Evolutionary conservation across 2,113 vertebrate species (phyloP), one percentile per base, ranked within the genome.

Genomic region (Ovis canadensis): DNA sequence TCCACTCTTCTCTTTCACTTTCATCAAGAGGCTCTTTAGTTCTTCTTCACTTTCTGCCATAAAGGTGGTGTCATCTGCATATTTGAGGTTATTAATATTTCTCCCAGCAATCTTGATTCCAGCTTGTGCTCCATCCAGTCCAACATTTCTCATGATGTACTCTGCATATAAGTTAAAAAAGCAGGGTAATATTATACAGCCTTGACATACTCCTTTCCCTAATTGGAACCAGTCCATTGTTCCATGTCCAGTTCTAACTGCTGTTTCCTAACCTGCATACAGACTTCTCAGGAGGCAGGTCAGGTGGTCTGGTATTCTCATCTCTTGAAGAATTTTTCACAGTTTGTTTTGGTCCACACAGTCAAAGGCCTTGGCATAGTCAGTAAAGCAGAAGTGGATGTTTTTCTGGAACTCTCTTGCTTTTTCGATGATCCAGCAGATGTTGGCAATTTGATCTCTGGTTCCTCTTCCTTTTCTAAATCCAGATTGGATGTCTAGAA

Each of bases 391-490:
- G 17, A 10, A 71, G 1, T 21, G 0, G 0, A 67, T 36, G 9
- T 3, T 36, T 67, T 67, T 67, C 17, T 36, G 16, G 4, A 67
- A 36, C 16, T 36, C 64, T 71, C 17, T 21, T 5, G 64, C 64
- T 21, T 71, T 71, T 71, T 11, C 0, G 0, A 11, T 11, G n/a
- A 36, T 36, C n/a, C 64, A 36, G 16, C 2, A 1, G n/a, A 36
- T 71, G 9, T 71, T 21, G 33, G 2, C 64, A 36, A 36, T 71
- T 71, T 71, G 17, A 21, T 71, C 9, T 21, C n/a, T 71, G 17
- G n/a, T 71, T 71, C n/a, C 64, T 71, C 17, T 71, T 2, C 9
- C n/a, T 36, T 21, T 71, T 71, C n/a, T 71, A 36, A 71, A 36
- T 36, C n/a, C 10, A 71, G n/a, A 4, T 36, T 71, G 17, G 1